phyloP scores from a whole-genome alignment of 2,113 vertebrate genomes.

The Meleagris gallopavo region DNA sequence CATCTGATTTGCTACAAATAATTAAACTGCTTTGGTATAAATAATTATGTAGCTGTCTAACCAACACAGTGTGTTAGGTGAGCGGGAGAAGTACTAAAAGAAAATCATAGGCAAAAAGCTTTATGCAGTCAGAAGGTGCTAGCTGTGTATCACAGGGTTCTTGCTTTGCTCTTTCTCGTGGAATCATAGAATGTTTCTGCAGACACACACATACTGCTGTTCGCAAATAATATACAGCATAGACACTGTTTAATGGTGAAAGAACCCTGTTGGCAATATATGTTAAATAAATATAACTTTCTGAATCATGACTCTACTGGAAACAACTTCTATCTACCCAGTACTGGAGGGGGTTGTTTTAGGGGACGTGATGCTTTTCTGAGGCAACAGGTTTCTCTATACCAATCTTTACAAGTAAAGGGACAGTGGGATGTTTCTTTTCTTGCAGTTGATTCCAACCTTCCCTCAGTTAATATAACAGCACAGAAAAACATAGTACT shows the following conservation, averaged over 20 bases:
- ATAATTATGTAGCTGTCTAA: neutral
- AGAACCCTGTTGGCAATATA: neutral
- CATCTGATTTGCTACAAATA: neutral
- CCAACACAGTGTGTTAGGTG: neutral
- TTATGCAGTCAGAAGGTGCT: neutral
- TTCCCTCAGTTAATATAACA: neutral
- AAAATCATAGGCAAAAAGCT: neutral
- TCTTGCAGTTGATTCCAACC: neutral
- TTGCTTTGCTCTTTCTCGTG: constrained; percentile 43
- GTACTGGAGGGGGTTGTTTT: neutral
- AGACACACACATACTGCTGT: neutral
- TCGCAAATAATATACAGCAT: neutral
- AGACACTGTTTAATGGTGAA: neutral
- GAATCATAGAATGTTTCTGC: neutral
- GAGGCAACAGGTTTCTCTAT: neutral
- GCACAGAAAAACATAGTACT: fast-evolving
- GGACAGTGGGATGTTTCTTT: fast-evolving
- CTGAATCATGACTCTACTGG: neutral
- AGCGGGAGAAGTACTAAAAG: neutral
- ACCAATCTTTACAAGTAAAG: neutral
- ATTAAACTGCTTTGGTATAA: neutral
- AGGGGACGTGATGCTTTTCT: neutral
- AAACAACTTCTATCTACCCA: fast-evolving
- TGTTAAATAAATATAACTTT: constrained; percentile 50
- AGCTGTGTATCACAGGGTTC: neutral